Evolutionary conservation across 2,888 invertebrate species (phyloP).

Genomic region (Tenthredo livida): DNA sequence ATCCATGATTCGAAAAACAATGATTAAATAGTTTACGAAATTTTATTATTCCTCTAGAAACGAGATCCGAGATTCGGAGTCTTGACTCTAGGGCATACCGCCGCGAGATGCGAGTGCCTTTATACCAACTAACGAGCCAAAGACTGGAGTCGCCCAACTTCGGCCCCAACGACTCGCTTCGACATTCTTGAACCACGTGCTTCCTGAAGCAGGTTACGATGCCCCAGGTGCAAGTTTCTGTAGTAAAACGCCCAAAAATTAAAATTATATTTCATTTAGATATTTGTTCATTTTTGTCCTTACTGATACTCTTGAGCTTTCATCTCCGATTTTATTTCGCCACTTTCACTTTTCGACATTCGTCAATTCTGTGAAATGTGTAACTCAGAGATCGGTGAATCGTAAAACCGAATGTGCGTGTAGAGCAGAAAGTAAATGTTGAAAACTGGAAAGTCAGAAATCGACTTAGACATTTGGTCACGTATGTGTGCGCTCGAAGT

Average conservation of each 20-base stretch:
- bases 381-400: neutral
- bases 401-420: neutral
- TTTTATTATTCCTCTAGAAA: neutral
- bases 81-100: slow-evolving; percentile 11
- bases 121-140: slow-evolving; percentile 41
- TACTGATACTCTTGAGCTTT: neutral
- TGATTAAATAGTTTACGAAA: neutral
- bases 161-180: slow-evolving; percentile 31
- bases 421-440: neutral
- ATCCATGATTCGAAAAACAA: neutral
- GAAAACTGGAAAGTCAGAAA: slow-evolving; percentile 7
- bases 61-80: slow-evolving; percentile 8
- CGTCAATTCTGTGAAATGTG: neutral
- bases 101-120: slow-evolving; percentile 33
- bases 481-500: neutral
- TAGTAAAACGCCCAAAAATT: neutral
- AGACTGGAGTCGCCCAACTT: slow-evolving; percentile 23
- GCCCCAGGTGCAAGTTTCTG: neutral
- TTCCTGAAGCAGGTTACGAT: slow-evolving; percentile 36
- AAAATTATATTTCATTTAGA: neutral
- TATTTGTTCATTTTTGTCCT: neutral
- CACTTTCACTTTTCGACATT: neutral
- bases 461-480: neutral
- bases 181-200: slow-evolving; percentile 49
- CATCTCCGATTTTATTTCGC: neutral